These are phyloP conservation scores for Drosophila prolongata DNA, from an alignment of 2,888 invertebrate species.

Conservation along the genomic window DNA sequence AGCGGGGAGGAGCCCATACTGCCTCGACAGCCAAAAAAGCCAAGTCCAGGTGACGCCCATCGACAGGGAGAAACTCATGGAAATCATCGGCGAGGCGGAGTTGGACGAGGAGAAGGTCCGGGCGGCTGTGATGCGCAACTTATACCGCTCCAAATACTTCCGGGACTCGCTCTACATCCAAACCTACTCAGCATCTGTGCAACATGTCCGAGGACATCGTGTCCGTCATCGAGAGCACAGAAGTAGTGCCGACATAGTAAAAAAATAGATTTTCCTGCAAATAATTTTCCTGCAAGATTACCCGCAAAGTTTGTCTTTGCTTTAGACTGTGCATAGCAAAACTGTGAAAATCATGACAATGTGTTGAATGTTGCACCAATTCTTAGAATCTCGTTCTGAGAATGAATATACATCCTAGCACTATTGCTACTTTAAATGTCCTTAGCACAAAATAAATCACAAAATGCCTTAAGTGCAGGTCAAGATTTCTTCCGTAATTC, in stretches of 20 bases:
- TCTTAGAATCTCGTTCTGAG: no score
- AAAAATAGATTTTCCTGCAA: no score
- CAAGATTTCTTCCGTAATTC: no score
- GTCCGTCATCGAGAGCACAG: conserved; percentile 78
- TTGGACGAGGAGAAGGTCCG: conserved; percentile 35
- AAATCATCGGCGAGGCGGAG: not conserved
- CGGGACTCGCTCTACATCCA: conserved; percentile 76
- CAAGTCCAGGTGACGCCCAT: conserved; percentile 9
- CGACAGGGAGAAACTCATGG: conserved; percentile 13
- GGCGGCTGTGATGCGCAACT: conserved; percentile 44
- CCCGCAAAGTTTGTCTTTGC: no score
- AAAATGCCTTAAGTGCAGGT: no score
- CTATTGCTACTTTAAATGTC: no score
- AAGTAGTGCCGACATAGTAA: conserved; percentile 42
- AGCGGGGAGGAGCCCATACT: not conserved
- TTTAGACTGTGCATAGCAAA: no score
- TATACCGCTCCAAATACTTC: conserved; percentile 68
- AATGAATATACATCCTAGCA: no score
- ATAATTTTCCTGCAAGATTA: not conserved
- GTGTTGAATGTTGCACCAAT: no score
- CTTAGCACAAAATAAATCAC: no score
- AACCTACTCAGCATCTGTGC: conserved; percentile 78
- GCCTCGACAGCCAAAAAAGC: not conserved
- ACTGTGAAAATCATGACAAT: no score
- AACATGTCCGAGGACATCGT: conserved; percentile 76